A percentile compares a stretch with the other conserved stretches of the same genome.
Conservation (phyloP, 2,797 vertebrate species). For the Darevskia mixta region DNA sequence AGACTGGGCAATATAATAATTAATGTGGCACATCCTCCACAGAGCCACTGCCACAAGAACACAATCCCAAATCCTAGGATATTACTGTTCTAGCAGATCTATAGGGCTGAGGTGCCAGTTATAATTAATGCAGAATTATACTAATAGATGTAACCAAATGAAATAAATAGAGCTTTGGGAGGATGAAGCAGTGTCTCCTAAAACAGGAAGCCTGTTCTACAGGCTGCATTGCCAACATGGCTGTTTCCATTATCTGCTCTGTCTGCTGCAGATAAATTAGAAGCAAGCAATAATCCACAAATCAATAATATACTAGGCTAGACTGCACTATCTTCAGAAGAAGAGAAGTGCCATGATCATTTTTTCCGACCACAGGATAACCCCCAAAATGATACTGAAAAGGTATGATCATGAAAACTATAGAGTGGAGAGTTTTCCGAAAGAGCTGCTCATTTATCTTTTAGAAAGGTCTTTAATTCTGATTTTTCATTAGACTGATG, state of each 20-base stretch:
- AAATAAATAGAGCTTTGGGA: conserved; percentile 10
- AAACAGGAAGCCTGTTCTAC: background rate
- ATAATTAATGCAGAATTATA: background rate
- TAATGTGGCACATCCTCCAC: too few species aligned
- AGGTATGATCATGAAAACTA: background rate
- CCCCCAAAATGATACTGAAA: background rate
- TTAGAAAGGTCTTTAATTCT: background rate
- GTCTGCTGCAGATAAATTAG: background rate
- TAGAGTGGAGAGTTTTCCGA: background rate
- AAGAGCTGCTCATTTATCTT: background rate
- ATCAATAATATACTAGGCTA: background rate
- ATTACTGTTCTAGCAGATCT: background rate
- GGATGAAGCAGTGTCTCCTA: background rate
- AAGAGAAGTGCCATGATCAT: background rate
- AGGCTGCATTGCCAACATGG: background rate
- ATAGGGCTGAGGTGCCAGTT: background rate
- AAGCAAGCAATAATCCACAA: background rate
- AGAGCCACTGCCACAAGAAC: too few species aligned
- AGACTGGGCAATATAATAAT: too few species aligned
- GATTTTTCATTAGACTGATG: background rate
- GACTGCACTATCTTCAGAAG: background rate
- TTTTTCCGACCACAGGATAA: background rate
- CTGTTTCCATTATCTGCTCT: background rate
- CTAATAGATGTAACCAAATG: background rate
- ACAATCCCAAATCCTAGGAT: too few species aligned